Evolutionary conservation across 2,888 invertebrate species (phyloP), one percentile per base, ranked within the genome.

Genomic region (Pristionchus fissidentatus): DNA sequence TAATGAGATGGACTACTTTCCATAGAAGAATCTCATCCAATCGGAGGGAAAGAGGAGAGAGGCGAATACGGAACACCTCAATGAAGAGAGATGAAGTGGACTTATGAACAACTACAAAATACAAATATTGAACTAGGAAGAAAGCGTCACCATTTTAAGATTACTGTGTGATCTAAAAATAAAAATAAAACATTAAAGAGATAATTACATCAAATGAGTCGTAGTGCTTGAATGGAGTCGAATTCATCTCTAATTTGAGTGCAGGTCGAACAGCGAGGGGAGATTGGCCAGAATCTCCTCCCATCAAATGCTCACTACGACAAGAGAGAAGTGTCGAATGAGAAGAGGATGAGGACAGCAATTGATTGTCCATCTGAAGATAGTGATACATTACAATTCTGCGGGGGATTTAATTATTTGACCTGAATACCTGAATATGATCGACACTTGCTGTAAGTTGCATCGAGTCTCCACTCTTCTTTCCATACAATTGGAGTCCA

Each of bases 21-120:
- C 96, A 94, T 46, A 97, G 94, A 46, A 96, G 93, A 84, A 95
- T 94, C 93, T 99, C 98, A 92, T 99, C 98, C 19, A 99, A 94
- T 84, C 96, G 95, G 15, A 97, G 94, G 57, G 96, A 95, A 84
- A 97, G 94, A 83, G 96, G 96, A 82, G 96, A 95, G 83, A 97
- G 93, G 86, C 95, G 95, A 22, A 97, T 94, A 32, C 96, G 95
- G 84, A 97, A 93, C 29, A 83, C 83, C 83, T 83, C 32, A 10
- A 75, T n/a, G 22, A 81, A 26, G 52, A 85, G 41, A 35, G 46
- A 29, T 22, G 19, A 1, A 29, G 15, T 46, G 29, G 10, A 13
- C 19, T 13, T n/a, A n/a, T n/a, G n/a, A n/a, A n/a, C n/a, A n/a
- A n/a, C n/a, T n/a, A n/a, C n/a, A n/a, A n/a, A n/a, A n/a, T n/a